Percentiles rank a stretch among this genome's conserved stretches.
Conservation (phyloP, 1,140 invertebrate genomes). For the Achatina immaculata region DNA sequence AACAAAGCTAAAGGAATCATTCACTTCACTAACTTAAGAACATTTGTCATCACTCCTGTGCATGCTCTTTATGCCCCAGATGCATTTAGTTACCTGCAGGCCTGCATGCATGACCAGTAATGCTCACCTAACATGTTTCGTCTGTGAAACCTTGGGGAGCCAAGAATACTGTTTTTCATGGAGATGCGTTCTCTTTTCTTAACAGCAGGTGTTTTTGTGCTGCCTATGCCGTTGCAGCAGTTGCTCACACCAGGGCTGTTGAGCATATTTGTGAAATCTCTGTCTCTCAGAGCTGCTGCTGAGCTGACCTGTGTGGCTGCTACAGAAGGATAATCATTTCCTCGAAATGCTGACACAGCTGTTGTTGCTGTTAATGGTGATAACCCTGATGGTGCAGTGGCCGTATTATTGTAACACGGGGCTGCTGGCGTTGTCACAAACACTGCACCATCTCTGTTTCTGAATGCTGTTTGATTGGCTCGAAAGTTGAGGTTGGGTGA, state of each 20-base stretch:
- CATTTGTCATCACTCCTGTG: too few species aligned
- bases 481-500: slow-evolving; percentile 20
- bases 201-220: neutral
- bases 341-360: neutral
- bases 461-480: neutral
- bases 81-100: neutral
- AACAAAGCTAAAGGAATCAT: too few species aligned
- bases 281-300: neutral
- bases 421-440: neutral
- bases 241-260: neutral
- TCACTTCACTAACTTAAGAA: too few species aligned
- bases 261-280: neutral
- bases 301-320: neutral
- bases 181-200: slow-evolving; percentile 24
- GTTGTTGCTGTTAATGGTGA: slow-evolving; percentile 11
- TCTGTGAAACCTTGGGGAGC: slow-evolving; percentile 24
- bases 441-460: neutral
- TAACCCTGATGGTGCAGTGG: slow-evolving; percentile 9
- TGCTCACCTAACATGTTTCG: slow-evolving; percentile 10
- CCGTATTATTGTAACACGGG: neutral
- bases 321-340: neutral
- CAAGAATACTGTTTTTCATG: slow-evolving; percentile 28
- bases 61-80: neutral
- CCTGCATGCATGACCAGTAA: neutral
- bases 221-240: neutral